Conservation (phyloP, 2,113 vertebrate species). For the Sceloporus undulatus region DNA sequence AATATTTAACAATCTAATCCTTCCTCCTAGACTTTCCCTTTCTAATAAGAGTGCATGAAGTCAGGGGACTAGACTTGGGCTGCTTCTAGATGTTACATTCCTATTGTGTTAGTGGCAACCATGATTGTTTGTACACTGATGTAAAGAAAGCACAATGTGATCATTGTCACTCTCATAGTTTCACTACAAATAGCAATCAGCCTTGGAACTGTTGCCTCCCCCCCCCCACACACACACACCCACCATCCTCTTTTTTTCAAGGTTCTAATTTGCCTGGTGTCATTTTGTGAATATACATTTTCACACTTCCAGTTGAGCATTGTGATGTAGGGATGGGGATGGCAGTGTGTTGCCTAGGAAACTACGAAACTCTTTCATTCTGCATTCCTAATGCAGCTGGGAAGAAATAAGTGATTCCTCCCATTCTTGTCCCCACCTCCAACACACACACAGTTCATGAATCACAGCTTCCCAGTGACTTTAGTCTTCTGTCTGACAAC, state of each 20-base stretch:
- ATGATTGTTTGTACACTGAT: neutral
- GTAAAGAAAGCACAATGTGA: neutral
- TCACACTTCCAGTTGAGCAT: neutral
- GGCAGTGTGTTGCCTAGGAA: neutral
- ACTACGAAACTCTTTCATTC: neutral
- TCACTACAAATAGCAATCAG: neutral
- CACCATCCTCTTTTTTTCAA: neutral
- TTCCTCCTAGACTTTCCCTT: no score
- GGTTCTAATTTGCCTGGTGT: neutral
- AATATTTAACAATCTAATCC: no score
- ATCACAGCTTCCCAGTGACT: neutral
- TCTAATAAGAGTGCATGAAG: neutral
- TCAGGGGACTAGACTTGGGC: neutral
- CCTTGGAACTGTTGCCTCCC: neutral
- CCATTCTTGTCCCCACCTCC: neutral
- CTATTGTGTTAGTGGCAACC: neutral
- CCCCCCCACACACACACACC: no score
- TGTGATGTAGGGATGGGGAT: neutral
- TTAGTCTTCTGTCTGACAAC: neutral
- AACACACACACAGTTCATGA: neutral
- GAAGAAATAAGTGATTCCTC: neutral
- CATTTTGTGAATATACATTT: neutral
- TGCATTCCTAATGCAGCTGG: neutral
- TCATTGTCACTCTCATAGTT: neutral
- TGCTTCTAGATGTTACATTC: neutral